Evolutionary conservation across 2,888 invertebrate species (phyloP), one percentile per base, ranked within the genome.

Genomic region (Catocala nupta): DNA sequence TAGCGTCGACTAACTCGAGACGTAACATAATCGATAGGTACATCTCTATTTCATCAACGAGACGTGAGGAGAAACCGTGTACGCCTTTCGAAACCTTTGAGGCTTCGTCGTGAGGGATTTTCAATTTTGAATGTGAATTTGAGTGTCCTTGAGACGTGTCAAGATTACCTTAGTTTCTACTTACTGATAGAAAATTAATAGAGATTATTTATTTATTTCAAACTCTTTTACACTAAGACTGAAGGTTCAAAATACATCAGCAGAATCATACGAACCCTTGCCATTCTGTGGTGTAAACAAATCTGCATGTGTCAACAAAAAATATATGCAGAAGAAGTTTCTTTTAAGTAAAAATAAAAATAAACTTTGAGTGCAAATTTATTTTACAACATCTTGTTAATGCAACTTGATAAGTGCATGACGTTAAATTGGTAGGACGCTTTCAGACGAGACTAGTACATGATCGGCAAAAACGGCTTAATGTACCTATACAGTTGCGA

Each of bases 41-140:
- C 78, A 75, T 61, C 78, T 70, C 81, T 80, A 81, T 72, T 68
- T 70, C 56, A 75, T 78, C 68, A 70, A 54, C 49, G 64, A 62
- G 62, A 83, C 83, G 84, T 82, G 83, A 84, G 80, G 62, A 73
- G 83, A 83, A 83, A 82, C 80, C 78, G 56, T 79, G 70, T 70
- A 71, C 64, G 73, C 63, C 78, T 75, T 75, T 71, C 72, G 70
- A 76, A 74, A 76, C 82, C 82, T 82, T 80, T 77, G 77, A 82
- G 73, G 68, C 73, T 73, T 69, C 71, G 71, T 49, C 53, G 55
- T 51, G 54, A 59, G 57, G 63, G 73, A 80, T 81, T 83, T 82
- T 79, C 81, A 82, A 83, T 83, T 82, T 82, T 75, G 79, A 80
- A 73, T 80, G 73, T 71, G 81, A 80, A 78, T 82, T 75, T 61